Percentiles rank a stretch among this genome's conserved stretches.
Conservation (phyloP, 2,797 vertebrate species). For the Erpetoichthys calabaricus region DNA sequence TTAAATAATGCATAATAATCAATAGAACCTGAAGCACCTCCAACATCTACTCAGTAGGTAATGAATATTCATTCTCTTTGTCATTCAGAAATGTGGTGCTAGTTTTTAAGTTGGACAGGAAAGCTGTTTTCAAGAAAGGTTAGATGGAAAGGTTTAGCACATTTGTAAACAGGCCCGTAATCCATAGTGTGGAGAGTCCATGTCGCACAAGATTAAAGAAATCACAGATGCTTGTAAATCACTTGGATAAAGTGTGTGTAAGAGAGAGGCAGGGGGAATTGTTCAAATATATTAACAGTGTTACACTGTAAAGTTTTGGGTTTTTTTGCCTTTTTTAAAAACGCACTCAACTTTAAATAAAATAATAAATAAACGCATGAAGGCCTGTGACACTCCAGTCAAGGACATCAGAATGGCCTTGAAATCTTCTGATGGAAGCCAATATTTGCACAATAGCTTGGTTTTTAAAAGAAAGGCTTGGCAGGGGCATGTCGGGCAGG, state of each 20-base stretch:
- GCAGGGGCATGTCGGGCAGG: no score
- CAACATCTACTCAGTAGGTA: conserved; percentile 16
- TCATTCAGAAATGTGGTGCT: conserved; percentile 40
- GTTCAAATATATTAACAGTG: background rate
- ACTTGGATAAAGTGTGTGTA: background rate
- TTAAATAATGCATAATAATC: conserved; percentile 53
- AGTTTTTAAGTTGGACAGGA: conserved; percentile 30
- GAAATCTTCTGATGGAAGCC: no score
- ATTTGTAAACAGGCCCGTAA: conserved; percentile 51
- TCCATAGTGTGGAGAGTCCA: conserved; percentile 23
- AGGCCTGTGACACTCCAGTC: no score
- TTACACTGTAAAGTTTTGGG: no score
- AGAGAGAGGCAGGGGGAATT: background rate
- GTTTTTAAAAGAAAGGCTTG: no score
- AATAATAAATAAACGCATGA: no score
- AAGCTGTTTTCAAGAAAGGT: conserved; percentile 47
- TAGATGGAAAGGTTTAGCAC: conserved; percentile 47
- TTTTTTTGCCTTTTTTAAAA: no score
- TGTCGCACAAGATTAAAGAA: conserved; percentile 17
- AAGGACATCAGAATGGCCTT: no score
- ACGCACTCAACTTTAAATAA: no score
- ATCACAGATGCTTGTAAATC: background rate
- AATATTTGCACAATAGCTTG: no score
- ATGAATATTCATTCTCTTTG: conserved; percentile 58
- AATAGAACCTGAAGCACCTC: conserved; percentile 33